These are phyloP conservation scores for Castor canadensis DNA, from an alignment of 2,113 vertebrate genomes.

Conservation along the genomic window DNA sequence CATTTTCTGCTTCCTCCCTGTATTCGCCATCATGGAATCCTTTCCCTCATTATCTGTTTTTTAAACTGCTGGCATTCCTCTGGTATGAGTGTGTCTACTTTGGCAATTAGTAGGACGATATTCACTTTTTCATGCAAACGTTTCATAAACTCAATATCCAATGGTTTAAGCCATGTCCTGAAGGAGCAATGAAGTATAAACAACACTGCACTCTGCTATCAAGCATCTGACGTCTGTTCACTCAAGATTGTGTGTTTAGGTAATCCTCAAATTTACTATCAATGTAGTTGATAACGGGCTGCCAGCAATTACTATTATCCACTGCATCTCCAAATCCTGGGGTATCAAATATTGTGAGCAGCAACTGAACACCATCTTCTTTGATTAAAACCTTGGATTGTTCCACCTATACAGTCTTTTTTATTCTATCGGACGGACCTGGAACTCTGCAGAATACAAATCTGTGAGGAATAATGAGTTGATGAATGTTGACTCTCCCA, in stretches of 20 bases:
- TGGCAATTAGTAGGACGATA: conserved; percentile 99
- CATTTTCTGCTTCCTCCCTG: no score
- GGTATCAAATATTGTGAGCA: conserved; percentile 99
- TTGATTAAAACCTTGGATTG: conserved; percentile 98
- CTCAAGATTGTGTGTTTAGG: conserved; percentile 97
- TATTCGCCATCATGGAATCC: no score
- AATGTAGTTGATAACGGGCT: conserved; percentile 99
- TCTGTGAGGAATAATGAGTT: conserved; percentile 99
- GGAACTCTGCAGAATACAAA: conserved; percentile 96
- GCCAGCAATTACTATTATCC: conserved; percentile 99
- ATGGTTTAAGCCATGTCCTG: conserved; percentile 97
- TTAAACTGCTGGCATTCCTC: conserved; percentile 99
- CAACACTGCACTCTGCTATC: conserved; percentile 98
- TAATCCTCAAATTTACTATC: conserved; percentile 99
- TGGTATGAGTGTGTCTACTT: conserved; percentile 98
- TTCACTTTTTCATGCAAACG: conserved; percentile 99
- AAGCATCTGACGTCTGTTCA: conserved; percentile 98
- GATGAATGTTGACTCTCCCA: conserved; percentile 99
- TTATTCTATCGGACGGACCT: conserved; percentile 98
- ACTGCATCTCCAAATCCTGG: conserved; percentile 99
- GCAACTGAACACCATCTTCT: conserved; percentile 97
- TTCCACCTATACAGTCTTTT: conserved; percentile 99
- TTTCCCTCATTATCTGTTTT: conserved; percentile 99
- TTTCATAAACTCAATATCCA: conserved; percentile 99
- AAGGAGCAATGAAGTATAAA: conserved; percentile 98